Conservation (phyloP, 2,797 vertebrate genomes). For the Chloroceryle inda region DNA sequence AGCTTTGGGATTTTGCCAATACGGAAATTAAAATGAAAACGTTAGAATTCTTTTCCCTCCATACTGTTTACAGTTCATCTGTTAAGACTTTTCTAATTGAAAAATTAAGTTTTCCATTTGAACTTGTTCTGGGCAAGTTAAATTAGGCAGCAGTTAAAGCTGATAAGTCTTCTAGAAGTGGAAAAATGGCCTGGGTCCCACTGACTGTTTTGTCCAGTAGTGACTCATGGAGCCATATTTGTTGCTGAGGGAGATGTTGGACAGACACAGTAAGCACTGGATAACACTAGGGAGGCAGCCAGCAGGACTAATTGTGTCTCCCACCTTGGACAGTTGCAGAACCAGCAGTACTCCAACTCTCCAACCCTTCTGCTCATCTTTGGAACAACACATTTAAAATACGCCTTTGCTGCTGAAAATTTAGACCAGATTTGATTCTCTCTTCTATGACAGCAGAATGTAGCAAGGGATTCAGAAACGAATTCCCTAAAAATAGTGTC, state of each 20-base stretch:
- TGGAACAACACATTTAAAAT: background rate
- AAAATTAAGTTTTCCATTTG: background rate
- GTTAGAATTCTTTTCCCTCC: background rate
- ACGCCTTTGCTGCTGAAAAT: background rate
- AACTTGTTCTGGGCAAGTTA: background rate
- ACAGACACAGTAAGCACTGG: background rate
- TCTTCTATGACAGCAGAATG: background rate
- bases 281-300: background rate
- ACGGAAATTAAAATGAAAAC: background rate
- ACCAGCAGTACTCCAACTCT: background rate
- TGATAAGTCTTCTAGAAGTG: background rate
- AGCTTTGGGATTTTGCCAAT: background rate
- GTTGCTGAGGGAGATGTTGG: background rate
- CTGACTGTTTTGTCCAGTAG: background rate
- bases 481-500: background rate
- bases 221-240: background rate
- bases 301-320: background rate
- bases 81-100: background rate
- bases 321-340: background rate
- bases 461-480: background rate
- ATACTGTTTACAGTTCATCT: background rate
- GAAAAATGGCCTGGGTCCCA: background rate
- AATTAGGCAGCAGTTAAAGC: background rate
- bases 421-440: background rate
- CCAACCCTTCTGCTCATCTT: background rate